Evolutionary conservation across 2,113 vertebrate genomes (phyloP), one percentile per base, ranked within the genome.

Genomic region (Cebidichthys violaceus): DNA sequence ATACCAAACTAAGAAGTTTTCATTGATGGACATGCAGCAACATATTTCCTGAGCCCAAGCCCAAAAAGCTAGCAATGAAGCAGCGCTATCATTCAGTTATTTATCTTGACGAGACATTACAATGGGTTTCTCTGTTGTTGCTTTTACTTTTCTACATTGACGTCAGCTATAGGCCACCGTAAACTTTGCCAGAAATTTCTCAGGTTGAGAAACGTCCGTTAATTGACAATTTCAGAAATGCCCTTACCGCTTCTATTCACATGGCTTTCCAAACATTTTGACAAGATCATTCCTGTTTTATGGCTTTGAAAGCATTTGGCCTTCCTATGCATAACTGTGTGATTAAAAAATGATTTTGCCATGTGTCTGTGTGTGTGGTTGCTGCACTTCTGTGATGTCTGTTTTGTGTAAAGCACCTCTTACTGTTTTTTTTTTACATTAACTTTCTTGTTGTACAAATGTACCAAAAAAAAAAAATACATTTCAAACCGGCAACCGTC

Each of bases 211-310:
- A 37, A 66, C 45, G 13, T 81, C 50, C 17, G 29, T 68, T 35
- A 66, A 47, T 54, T 61, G 31, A 33, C 64, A 27, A 4, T 68
- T 59, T 75, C 47, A 52, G 11, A 50, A 41, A 57, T 24, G 59
- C 8, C 4, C 4, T 59, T 6, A 14, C 9, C 17, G 37, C 69
- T 75, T 75, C 33, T 59, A 10, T 67, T 50, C 41, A 65, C 50
- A 7, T 43, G 47, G 27, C 52, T 31, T 20, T 55, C 37, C n/a
- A 66, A 50, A 64, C 29, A 82, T 17, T 27, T 84, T 54, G 69
- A 79, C 81, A 31, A 78, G 39, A 65, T 35, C n/a, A 37, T 81
- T 73, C 29, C 15, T 47, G 20, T 13, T 54, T 24, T 1, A 9
- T 18, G 37, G 37, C 64, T 67, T 37, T 67, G 29, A 47, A 67